These are phyloP conservation scores for Gasterosteus aculeatus DNA, from an alignment of 2,113 vertebrate species.

Conservation along the genomic window DNA sequence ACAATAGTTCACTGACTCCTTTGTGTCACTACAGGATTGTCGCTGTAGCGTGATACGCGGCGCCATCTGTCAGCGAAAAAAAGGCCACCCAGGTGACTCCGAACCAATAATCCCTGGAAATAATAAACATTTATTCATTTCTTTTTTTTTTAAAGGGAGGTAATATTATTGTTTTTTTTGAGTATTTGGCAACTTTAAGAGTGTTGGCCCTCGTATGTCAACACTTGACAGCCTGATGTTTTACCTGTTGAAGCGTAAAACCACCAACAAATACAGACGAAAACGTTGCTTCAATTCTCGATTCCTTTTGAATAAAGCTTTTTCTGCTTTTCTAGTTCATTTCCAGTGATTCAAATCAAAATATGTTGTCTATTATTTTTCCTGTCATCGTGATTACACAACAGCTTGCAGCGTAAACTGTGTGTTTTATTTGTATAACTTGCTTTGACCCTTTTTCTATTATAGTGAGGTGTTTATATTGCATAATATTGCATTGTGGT, in stretches of 20 bases:
- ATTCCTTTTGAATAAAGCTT: background rate
- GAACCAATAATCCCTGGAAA: slow-evolving; percentile 47
- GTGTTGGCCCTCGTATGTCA: background rate
- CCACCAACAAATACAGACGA: background rate
- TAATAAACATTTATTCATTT: slow-evolving; percentile 33
- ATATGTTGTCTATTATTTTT: too few relatives aligned
- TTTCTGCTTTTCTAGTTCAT: background rate
- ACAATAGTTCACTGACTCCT: slow-evolving; percentile 80
- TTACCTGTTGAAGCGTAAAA: background rate
- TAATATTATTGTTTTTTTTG: background rate
- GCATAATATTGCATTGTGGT: background rate
- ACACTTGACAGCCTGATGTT: background rate
- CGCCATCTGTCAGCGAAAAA: slow-evolving; percentile 52
- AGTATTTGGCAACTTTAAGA: background rate
- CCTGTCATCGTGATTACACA: background rate
- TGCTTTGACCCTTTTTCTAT: background rate
- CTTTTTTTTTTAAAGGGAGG: slow-evolving; percentile 21
- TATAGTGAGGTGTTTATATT: background rate
- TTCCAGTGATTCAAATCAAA: too few relatives aligned
- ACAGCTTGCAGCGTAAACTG: background rate
- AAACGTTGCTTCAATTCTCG: background rate
- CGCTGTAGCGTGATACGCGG: slow-evolving; percentile 50
- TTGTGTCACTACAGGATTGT: slow-evolving; percentile 68
- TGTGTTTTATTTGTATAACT: background rate
- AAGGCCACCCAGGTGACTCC: slow-evolving; percentile 49